These are phyloP conservation scores for Coracias cyanogaster DNA, from an alignment of 2,797 vertebrate species.

Conservation along the genomic window DNA sequence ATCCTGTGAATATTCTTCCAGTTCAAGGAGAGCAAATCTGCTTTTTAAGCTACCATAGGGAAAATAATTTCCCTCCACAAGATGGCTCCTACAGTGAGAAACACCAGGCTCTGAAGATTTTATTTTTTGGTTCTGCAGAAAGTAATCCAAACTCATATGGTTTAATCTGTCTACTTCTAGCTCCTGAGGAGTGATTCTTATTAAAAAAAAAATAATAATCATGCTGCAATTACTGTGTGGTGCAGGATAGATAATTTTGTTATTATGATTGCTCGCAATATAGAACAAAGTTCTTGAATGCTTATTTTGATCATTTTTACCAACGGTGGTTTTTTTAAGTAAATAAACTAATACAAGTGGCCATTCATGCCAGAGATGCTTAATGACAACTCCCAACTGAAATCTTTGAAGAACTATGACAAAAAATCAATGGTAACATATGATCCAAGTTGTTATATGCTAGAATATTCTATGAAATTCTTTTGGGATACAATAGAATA, in stretches of 20 bases:
- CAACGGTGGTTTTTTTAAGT: background rate
- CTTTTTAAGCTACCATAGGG: background rate
- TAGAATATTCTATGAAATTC: background rate
- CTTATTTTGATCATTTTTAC: background rate
- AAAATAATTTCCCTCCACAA: conserved; percentile 49
- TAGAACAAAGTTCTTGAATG: background rate
- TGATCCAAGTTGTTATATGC: background rate
- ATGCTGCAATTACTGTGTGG: background rate
- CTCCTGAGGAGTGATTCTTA: background rate
- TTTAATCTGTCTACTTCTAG: conserved; percentile 1
- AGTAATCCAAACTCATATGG: background rate
- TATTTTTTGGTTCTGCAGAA: background rate
- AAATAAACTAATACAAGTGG: background rate
- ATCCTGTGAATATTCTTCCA: background rate
- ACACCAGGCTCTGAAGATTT: background rate
- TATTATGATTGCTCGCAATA: background rate
- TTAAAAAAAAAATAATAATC: background rate
- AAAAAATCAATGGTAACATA: conserved; percentile 11
- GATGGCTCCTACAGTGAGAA: conserved; percentile 33
- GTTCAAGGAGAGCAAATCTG: background rate
- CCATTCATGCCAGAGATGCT: background rate
- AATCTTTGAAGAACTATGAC: background rate
- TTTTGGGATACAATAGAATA: background rate
- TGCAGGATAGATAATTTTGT: background rate
- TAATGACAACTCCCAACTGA: background rate